phyloP scores from a whole-genome alignment of 2,797 vertebrate species.

The Sebastes ruberrimus region DNA sequence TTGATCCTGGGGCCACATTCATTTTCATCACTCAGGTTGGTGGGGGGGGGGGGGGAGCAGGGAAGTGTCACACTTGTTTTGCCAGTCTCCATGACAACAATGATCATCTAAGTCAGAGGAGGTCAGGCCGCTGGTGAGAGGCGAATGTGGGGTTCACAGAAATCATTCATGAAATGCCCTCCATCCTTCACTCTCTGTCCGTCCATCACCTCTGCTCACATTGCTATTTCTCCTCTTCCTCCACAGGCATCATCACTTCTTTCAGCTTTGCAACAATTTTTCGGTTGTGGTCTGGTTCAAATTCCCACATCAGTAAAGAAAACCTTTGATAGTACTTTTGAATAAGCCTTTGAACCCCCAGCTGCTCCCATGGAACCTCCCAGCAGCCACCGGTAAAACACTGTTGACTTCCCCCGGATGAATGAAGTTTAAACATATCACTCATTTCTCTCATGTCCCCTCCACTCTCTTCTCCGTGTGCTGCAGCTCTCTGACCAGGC shows the following conservation, averaged over 20 bases:
- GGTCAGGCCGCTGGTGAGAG: conserved; percentile 67
- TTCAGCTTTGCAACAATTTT: conserved; percentile 13
- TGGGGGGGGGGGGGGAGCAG: background rate
- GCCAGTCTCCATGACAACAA: conserved; percentile 74
- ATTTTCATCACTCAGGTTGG: conserved; percentile 67
- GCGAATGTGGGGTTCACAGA: conserved; percentile 59
- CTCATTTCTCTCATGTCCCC: conserved; percentile 40
- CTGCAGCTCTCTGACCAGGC: conserved; percentile 38
- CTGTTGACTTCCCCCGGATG: conserved; percentile 30
- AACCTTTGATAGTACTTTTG: conserved; percentile 8
- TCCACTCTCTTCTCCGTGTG: conserved; percentile 32
- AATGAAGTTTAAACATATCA: conserved; percentile 54
- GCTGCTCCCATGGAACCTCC: conserved; percentile 19
- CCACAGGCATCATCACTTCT: background rate
- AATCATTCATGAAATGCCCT: conserved; percentile 65
- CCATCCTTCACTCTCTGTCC: conserved; percentile 21
- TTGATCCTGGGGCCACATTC: conserved; percentile 75
- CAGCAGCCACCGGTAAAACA: conserved; percentile 24
- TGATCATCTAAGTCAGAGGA: conserved; percentile 66
- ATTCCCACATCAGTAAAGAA: conserved; percentile 8
- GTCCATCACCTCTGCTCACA: conserved; percentile 29
- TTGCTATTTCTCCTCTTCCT: conserved; percentile 12
- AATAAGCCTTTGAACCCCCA: conserved; percentile 11
- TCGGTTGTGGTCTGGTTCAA: conserved; percentile 3
- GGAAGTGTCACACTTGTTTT: conserved; percentile 72